Base-by-base conservation (phyloP, 1,140 invertebrate species). In the Trichogramma pretiosum region DNA sequence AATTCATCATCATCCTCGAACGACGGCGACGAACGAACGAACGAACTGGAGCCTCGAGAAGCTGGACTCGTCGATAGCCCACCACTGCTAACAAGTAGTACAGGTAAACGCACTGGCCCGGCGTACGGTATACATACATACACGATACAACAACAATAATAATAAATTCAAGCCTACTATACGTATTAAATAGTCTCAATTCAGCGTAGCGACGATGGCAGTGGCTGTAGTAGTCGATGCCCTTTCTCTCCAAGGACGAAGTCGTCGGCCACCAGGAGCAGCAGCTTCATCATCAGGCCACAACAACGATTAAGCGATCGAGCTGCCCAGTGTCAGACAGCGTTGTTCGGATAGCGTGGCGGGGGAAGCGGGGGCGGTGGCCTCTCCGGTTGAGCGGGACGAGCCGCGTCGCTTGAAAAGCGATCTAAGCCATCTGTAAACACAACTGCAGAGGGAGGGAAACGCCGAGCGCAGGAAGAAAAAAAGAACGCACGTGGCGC, bases 251-350 rank as follows among this genome's bases (percentile, higher is more conserved):
- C n/a, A n/a, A n/a, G 77, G 53, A 76, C 76, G 63, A 76, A 77
- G 60, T 72, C 64, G 23, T 74, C 63, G 45, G 66, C 61, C 55
- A 77, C 74, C 54, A 77, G 63, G 48, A 74, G 70, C 60, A 72
- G 68, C 10, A 77, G 73, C 39, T n/a, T n/a, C n/a, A n/a, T n/a
- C n/a, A n/a, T n/a, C 8, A 22, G 38, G 26, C 22, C 23, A 18
- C 10, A 17, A 1, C 26, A 5, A 61, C 59, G 61, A 67, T 75
- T 74, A 67, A 74, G 74, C 68, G 58, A 62, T 67, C 56, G 52
- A 61, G 64, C 71, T 75, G 74, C 76, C 78, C 77, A 78, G 74
- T 79, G 79, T 81, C 79, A 81, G 73, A 81, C 79, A 72, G 77
- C 79, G 70, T 73, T 74, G 67, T 75, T 73, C 58, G 78, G 79